Base-by-base conservation (phyloP, 2,888 invertebrate species). In the Fragum whitleyi region DNA sequence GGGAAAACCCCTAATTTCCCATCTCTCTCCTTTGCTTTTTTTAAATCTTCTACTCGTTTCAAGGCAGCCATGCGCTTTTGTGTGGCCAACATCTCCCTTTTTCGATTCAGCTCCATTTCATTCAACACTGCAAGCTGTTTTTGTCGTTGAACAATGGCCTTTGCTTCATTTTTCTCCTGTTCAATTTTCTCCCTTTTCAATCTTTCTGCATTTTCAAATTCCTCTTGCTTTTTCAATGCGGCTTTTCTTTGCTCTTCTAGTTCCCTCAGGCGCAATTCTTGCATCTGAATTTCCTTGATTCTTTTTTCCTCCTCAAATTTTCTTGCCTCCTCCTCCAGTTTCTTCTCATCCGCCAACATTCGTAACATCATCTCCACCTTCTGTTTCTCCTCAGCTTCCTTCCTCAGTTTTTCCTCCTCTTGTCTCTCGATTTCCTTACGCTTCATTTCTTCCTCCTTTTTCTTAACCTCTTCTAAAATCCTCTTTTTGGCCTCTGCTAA, bases 21-120 rank as follows among this genome's bases (percentile, higher is more conserved):
- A 23, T 11, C 26, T 1, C n/a, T 14, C 2, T 21, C 23, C 14
- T 65, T 42, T 0, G 16, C 42, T 21, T 21, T 39, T 36, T 65
- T 42, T 21, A 42, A 42, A 36, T 65, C 23, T 65, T 65, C 65
- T n/a, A 65, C 36, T 62, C 62, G 26, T 62, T 62, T 62, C 2
- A 32, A 14, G n/a, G 65, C 65, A 65, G 65, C 39, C 14, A 19
- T 16, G 0, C 42, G n/a, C 42, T 42, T 65, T 42, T 65, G 65
- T 21, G 39, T 23, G 2, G 65, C 65, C 2, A 42, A 0, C n/a
- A 26, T 16, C 6, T 39, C 42, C 42, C 21, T 65, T 36, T 23
- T n/a, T 19, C 65, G 65, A 16, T 65, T 21, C 1, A 36, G 14
- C 26, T 65, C 65, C 6, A 36, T 32, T 23, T 65, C 42, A 3